Conservation (phyloP, 2,113 vertebrate genomes). For the Macroglossus sobrinus region DNA sequence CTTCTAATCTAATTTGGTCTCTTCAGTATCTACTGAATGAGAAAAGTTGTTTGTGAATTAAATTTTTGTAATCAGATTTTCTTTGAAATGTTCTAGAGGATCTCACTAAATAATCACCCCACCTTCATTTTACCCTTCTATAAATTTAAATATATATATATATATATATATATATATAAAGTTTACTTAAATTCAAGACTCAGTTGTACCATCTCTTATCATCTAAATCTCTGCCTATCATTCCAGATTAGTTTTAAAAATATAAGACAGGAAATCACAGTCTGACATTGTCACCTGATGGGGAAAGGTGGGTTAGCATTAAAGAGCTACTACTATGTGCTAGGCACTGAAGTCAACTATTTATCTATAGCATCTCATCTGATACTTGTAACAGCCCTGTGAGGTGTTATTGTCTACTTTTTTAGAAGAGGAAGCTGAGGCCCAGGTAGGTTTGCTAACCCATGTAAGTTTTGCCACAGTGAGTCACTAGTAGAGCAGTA, state of each 20-base stretch:
- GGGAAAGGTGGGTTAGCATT: conserved; percentile 3
- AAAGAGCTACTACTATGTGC: not conserved
- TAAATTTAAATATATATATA: conserved; percentile 49
- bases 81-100: conserved; percentile 59
- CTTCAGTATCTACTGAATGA: conserved; percentile 57
- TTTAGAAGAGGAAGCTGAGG: not conserved
- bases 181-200: conserved; percentile 49
- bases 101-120: conserved; percentile 47
- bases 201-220: conserved; percentile 12
- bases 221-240: not conserved
- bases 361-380: not conserved
- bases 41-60: conserved; percentile 65
- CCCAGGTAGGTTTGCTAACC: not conserved
- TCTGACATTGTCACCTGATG: not conserved
- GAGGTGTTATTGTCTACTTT: not conserved
- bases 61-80: conserved; percentile 66
- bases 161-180: no score
- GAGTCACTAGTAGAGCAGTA: not conserved
- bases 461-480: not conserved
- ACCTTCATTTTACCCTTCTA: conserved; percentile 36
- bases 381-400: not conserved
- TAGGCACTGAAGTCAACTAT: not conserved
- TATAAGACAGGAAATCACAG: not conserved
- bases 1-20: conserved; percentile 60
- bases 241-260: conserved; percentile 11